These are phyloP conservation scores for Drosophila pseudotakahashii DNA, from an alignment of 2,888 invertebrate species.

Conservation along the genomic window DNA sequence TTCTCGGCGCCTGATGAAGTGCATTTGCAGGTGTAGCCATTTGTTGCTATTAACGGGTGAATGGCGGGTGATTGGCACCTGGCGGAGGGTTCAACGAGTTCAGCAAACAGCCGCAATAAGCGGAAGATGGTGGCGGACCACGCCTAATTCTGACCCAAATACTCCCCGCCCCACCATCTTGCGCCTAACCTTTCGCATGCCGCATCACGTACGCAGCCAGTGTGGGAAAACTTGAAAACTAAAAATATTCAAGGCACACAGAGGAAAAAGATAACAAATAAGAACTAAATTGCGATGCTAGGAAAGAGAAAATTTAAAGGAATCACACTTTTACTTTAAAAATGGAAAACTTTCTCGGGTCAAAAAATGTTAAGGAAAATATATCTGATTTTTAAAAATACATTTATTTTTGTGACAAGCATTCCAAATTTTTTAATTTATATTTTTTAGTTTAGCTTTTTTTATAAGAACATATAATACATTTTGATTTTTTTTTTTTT, in stretches of 20 bases:
- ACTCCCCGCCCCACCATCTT: not conserved
- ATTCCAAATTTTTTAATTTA: not conserved
- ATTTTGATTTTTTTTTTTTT: not conserved
- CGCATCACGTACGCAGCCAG: slow-evolving; percentile 47
- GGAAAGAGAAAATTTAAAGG: not conserved
- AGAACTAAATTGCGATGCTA: not conserved
- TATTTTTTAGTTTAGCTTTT: not conserved
- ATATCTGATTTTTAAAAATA: no score
- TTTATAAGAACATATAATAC: not conserved
- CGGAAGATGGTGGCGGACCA: slow-evolving; percentile 32
- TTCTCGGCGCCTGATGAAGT: slow-evolving; percentile 53
- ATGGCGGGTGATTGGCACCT: slow-evolving; percentile 35
- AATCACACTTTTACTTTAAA: not conserved
- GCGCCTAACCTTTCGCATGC: slow-evolving; percentile 32
- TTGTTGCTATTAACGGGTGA: slow-evolving; percentile 51
- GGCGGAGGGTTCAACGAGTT: slow-evolving; percentile 48
- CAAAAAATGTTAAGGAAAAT: not conserved
- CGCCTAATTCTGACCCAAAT: slow-evolving; percentile 38
- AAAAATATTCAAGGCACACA: slow-evolving; percentile 65
- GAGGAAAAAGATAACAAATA: not conserved
- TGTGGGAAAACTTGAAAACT: slow-evolving; percentile 62
- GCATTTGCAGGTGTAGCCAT: slow-evolving; percentile 59
- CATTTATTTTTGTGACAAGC: no score
- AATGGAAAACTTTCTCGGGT: no score
- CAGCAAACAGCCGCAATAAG: slow-evolving; percentile 21